Percentiles rank a stretch among this genome's conserved stretches.
These are phyloP conservation scores for Nomada fabriciana DNA, from an alignment of 2,888 invertebrate genomes.

Conservation along the genomic window DNA sequence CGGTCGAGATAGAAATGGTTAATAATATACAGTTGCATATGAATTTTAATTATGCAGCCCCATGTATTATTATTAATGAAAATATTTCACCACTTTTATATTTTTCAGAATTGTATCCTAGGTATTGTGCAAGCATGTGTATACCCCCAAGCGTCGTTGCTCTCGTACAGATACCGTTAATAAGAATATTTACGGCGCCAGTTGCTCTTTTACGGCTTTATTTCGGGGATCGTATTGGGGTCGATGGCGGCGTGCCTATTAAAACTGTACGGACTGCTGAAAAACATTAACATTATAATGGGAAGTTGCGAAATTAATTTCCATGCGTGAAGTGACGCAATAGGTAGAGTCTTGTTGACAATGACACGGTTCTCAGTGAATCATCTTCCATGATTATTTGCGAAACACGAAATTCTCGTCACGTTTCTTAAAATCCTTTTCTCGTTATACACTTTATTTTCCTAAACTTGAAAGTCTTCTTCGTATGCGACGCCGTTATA, in stretches of 20 bases:
- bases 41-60: no score
- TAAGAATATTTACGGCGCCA: conserved; percentile 21
- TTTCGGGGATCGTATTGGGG: conserved; percentile 32
- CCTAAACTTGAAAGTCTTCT: neutral
- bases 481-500: neutral
- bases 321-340: conserved; percentile 7
- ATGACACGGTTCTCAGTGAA: conserved; percentile 39
- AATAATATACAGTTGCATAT: neutral
- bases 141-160: neutral
- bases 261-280: neutral
- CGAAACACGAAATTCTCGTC: neutral
- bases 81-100: no score
- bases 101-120: no score
- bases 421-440: neutral
- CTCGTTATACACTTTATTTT: neutral
- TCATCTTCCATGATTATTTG: conserved; percentile 31
- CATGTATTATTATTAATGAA: no score
- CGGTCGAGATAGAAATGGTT: no score
- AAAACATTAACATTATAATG: conserved; percentile 24
- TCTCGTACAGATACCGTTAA: neutral
- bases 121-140: neutral
- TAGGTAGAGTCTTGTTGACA: conserved; percentile 24
- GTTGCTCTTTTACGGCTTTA: conserved; percentile 42
- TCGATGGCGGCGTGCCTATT: conserved; percentile 7
- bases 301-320: conserved; percentile 36